Evolutionary conservation across 1,140 invertebrate genomes (phyloP).

Genomic region (Cyclina sinensis): DNA sequence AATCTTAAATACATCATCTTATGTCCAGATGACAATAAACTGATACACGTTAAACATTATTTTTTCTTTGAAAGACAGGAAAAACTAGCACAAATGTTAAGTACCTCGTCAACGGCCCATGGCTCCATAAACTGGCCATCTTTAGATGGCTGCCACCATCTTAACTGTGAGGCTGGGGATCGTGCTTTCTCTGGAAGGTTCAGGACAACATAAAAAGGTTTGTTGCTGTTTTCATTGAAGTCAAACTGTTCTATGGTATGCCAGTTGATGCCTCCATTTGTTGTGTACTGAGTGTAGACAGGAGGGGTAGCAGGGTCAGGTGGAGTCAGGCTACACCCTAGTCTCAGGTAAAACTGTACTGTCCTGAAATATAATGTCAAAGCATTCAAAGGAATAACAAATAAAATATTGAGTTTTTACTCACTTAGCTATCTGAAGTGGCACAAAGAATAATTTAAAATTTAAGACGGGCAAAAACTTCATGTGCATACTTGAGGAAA

Average conservation of each 20-base stretch:
- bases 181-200: conserved; percentile 83
- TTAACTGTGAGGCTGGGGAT: conserved; percentile 84
- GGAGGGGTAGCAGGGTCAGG: conserved; percentile 75
- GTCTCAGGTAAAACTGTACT: conserved; percentile 85
- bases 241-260: conserved; percentile 85
- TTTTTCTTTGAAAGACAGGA: no score
- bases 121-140: conserved; percentile 84
- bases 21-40: no score
- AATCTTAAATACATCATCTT: no score
- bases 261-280: conserved; percentile 86
- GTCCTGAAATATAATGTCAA: conserved; percentile 75
- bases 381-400: no score
- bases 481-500: no score
- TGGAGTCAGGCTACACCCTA: conserved; percentile 77
- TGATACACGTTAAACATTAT: no score
- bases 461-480: no score
- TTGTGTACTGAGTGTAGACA: conserved; percentile 86
- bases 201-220: conserved; percentile 81
- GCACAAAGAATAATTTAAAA: no score
- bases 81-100: no score
- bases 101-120: conserved; percentile 87
- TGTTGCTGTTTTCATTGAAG: conserved; percentile 80
- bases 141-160: conserved; percentile 87
- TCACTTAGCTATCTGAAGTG: no score
- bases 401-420: no score